A percentile compares a stretch with the other conserved stretches of the same genome.
Conservation (phyloP, 2,888 invertebrate species). For the Pachycephus smyrnensis region DNA sequence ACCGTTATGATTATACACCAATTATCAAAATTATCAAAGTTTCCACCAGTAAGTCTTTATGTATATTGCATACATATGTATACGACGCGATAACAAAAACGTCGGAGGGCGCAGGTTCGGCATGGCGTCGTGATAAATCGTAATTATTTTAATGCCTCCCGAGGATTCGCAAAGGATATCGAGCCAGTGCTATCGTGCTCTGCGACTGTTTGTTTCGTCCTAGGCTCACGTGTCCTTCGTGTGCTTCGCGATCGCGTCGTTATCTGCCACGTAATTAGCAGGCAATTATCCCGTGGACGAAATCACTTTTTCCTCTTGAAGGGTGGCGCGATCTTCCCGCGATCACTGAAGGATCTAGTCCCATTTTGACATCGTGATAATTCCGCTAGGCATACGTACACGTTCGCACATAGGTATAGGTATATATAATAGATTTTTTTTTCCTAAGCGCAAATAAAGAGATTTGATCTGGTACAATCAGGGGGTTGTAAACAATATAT, state of each 20-base stretch:
- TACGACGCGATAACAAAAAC: background rate
- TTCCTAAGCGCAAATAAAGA: background rate
- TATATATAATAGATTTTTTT: background rate
- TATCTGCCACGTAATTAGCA: conserved; percentile 56
- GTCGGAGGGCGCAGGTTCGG: background rate
- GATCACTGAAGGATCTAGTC: background rate
- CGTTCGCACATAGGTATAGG: background rate
- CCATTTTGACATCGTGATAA: background rate
- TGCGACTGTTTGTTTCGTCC: conserved; percentile 42
- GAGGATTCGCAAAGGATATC: background rate
- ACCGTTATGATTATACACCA: background rate
- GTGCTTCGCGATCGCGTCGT: conserved; percentile 49
- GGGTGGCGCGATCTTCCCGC: background rate
- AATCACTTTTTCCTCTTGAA: conserved; percentile 32
- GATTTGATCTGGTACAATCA: background rate
- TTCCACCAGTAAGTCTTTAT: background rate
- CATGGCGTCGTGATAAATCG: conserved; percentile 30
- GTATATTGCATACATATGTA: background rate
- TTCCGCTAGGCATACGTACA: background rate
- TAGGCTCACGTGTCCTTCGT: conserved; percentile 40
- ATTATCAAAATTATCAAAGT: background rate
- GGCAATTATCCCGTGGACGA: conserved; percentile 46
- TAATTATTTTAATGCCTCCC: conserved; percentile 27
- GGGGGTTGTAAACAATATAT: background rate
- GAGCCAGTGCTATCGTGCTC: conserved; percentile 35